A percentile compares a stretch with the other conserved stretches of the same genome.
phyloP scores from a whole-genome alignment of 2,797 vertebrate genomes.

The Tauraco hartlaubi region DNA sequence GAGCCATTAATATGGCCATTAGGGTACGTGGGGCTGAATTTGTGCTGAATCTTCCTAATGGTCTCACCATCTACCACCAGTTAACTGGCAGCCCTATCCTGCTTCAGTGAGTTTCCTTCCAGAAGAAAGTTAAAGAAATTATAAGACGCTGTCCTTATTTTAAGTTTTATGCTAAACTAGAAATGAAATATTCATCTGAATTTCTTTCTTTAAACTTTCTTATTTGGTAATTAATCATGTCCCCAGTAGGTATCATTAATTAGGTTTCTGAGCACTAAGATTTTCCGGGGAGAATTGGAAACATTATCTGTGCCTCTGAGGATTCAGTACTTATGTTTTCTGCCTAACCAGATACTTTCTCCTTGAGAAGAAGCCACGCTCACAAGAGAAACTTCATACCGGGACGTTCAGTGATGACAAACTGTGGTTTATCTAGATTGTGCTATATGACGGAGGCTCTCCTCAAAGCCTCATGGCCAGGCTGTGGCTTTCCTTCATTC shows the following conservation, averaged over 20 bases:
- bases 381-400: neutral
- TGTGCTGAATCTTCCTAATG: neutral
- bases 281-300: conserved; percentile 33
- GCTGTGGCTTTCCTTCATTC: neutral
- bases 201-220: conserved; percentile 32
- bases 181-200: conserved; percentile 57
- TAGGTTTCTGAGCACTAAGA: conserved; percentile 33
- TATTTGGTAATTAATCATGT: conserved; percentile 58
- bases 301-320: conserved; percentile 5
- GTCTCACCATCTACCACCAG: neutral
- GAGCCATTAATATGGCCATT: neutral
- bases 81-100: neutral
- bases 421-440: neutral
- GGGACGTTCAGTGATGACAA: neutral
- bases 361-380: neutral
- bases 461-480: neutral
- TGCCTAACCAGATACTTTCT: conserved; percentile 21
- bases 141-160: neutral
- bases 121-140: conserved; percentile 4
- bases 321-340: neutral
- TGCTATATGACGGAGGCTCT: accelerated
- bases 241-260: conserved; percentile 55
- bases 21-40: neutral
- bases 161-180: conserved; percentile 30
- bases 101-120: neutral